phyloP scores from a whole-genome alignment of 1,140 invertebrate genomes.

The Drosophila bipectinata region DNA sequence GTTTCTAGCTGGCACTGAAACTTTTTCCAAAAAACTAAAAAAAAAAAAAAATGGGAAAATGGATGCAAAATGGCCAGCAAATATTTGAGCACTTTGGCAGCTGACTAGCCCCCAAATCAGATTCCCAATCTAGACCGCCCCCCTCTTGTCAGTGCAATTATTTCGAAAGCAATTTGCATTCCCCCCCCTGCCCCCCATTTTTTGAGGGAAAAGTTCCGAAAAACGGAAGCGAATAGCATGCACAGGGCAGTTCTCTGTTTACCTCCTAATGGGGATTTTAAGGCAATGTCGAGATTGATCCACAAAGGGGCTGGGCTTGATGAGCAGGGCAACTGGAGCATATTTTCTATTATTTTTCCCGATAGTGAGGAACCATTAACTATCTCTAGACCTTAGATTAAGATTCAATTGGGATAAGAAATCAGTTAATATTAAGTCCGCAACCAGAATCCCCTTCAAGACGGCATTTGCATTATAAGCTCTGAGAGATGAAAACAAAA shows the following conservation, averaged over 20 bases:
- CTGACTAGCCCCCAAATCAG: slow-evolving; percentile 13
- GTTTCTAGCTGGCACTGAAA: no score
- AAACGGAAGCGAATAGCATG: slow-evolving; percentile 31
- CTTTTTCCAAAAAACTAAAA: neutral
- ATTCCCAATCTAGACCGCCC: neutral
- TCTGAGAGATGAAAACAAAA: neutral
- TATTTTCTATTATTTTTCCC: no score
- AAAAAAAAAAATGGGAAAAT: no score
- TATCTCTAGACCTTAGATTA: neutral
- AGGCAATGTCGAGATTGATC: slow-evolving; percentile 14
- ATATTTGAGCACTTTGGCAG: slow-evolving; percentile 40
- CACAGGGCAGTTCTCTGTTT: slow-evolving; percentile 9
- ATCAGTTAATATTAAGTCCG: neutral
- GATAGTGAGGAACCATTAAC: no score
- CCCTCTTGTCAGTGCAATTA: slow-evolving; percentile 31
- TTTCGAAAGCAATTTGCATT: slow-evolving; percentile 50
- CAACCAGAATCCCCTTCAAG: neutral
- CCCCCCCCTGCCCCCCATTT: neutral
- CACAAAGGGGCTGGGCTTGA: neutral
- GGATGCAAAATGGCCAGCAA: slow-evolving; percentile 24
- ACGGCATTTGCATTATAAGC: slow-evolving; percentile 1
- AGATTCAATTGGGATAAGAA: neutral
- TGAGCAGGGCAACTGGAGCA: neutral
- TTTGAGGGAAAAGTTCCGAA: neutral
- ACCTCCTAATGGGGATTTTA: slow-evolving; percentile 23